These are phyloP conservation scores for Macrocentrus cingulum DNA, from an alignment of 1,140 invertebrate genomes.

Conservation along the genomic window DNA sequence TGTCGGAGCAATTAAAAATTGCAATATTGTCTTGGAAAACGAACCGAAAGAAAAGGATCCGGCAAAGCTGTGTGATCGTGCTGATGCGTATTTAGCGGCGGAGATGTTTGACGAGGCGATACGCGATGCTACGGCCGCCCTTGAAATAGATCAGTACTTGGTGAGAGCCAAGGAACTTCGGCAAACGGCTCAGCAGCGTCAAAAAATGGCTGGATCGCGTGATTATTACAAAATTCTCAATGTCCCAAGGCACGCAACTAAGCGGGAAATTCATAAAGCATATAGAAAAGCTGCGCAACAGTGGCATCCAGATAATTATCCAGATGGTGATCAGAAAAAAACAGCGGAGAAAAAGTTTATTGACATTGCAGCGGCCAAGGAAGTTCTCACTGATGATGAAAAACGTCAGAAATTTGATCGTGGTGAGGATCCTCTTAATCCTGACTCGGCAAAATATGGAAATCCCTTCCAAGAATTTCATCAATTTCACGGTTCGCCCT, in stretches of 20 bases:
- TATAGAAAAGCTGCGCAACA: constrained; percentile 96
- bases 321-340: constrained; percentile 88
- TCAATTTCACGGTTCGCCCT: constrained; percentile 84
- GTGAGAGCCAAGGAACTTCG: constrained; percentile 88
- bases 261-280: constrained; percentile 93
- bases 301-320: constrained; percentile 98
- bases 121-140: constrained; percentile 81
- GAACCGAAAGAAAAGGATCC: constrained; percentile 78
- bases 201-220: constrained; percentile 89
- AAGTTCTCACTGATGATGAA: constrained; percentile 84
- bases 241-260: constrained; percentile 82
- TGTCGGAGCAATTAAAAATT: constrained; percentile 69
- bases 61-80: constrained; percentile 84
- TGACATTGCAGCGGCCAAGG: constrained; percentile 98
- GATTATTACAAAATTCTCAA: constrained; percentile 99
- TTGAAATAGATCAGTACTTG: constrained; percentile 80
- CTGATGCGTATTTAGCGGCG: constrained; percentile 85
- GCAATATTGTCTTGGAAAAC: constrained; percentile 79
- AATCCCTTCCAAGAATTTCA: constrained; percentile 83
- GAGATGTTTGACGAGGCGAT: constrained; percentile 96
- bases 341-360: constrained; percentile 97
- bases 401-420: constrained; percentile 91
- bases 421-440: constrained; percentile 96
- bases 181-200: constrained; percentile 85
- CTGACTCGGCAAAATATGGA: constrained; percentile 73